A percentile compares a stretch with the other conserved stretches of the same genome.
These are phyloP conservation scores for Pantherophis alleghaniensis DNA, from an alignment of 2,797 vertebrate species.

Conservation along the genomic window DNA sequence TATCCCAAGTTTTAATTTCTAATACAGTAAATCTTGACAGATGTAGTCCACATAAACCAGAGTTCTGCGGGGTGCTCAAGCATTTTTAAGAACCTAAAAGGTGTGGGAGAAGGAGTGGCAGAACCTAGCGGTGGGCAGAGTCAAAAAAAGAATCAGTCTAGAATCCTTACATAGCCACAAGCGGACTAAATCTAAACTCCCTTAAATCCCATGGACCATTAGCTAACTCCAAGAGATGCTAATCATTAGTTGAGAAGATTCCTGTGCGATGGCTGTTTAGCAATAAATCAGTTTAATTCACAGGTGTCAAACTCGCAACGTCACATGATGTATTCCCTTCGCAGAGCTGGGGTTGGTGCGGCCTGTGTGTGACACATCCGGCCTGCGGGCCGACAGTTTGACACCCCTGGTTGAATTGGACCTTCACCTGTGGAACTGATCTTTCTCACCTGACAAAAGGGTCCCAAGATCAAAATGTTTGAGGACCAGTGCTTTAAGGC, in stretches of 20 bases:
- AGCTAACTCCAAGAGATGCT: not conserved
- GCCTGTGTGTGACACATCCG: no score
- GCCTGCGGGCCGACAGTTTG: no score
- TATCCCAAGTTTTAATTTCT: not conserved
- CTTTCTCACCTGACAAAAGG: not conserved
- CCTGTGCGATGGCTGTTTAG: not conserved
- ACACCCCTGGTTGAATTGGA: not conserved
- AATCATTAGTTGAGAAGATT: not conserved
- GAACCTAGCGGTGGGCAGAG: not conserved
- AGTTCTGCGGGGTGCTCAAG: not conserved
- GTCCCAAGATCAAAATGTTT: not conserved
- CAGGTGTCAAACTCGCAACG: no score
- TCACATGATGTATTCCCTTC: no score
- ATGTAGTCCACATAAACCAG: not conserved
- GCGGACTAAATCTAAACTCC: not conserved
- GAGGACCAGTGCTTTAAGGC: not conserved
- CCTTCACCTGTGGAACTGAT: not conserved
- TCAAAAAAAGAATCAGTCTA: not conserved
- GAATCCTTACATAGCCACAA: not conserved
- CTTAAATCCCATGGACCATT: not conserved
- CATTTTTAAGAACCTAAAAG: not conserved
- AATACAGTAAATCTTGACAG: not conserved
- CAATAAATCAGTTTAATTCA: not conserved
- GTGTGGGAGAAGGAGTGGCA: not conserved
- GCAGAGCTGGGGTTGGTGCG: no score